Evolutionary conservation across 2,888 invertebrate species (phyloP).

Genomic region (Frankliniella intonsa): DNA sequence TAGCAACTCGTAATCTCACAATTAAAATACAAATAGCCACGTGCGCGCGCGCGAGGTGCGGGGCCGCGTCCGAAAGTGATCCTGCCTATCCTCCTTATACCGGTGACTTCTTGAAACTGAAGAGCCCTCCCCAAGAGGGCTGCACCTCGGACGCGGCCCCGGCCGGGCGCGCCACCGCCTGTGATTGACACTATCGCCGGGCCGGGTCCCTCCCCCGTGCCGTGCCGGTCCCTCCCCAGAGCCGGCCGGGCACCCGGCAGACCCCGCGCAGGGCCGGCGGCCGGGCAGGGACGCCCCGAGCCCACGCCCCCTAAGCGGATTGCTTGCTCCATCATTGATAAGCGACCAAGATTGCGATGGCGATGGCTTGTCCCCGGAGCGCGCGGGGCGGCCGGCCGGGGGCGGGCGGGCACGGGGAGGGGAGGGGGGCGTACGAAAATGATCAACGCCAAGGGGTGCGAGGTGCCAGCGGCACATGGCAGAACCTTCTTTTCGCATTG

Average conservation of each 20-base stretch:
- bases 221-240: background rate
- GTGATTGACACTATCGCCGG: slow-evolving; percentile 15
- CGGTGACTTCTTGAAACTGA: background rate
- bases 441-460: too few relatives aligned
- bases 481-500: too few relatives aligned
- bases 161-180: background rate
- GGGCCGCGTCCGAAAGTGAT: background rate
- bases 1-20: slow-evolving; percentile 4
- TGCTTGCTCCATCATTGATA: slow-evolving; percentile 26
- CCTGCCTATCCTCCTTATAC: background rate
- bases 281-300: background rate
- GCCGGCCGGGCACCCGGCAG: too few relatives aligned
- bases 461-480: too few relatives aligned
- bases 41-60: background rate
- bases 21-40: slow-evolving; percentile 3
- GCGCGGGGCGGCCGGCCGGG: background rate
- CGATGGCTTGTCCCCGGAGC: slow-evolving; percentile 1
- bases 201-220: background rate
- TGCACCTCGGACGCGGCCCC: too few relatives aligned
- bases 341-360: slow-evolving; percentile 19
- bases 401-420: too few relatives aligned
- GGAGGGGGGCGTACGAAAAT: too few relatives aligned
- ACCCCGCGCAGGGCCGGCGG: background rate
- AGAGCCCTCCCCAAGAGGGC: too few relatives aligned
- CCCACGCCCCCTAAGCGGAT: slow-evolving; percentile 23